phyloP scores from a whole-genome alignment of 2,888 invertebrate genomes.

The Morpho deidamia region DNA sequence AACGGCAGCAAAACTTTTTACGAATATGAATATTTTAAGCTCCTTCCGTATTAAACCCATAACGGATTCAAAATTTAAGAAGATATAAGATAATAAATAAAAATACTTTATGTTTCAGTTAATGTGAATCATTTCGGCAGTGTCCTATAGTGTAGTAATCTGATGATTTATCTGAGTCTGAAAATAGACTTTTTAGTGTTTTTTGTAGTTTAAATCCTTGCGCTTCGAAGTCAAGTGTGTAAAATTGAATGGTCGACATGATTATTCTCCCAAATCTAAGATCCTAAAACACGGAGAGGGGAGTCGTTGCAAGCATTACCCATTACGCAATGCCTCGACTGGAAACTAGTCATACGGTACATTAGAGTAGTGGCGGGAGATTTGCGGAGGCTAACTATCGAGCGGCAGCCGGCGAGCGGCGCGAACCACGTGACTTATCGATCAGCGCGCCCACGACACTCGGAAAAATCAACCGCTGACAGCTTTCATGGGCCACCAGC shows the following conservation, averaged over 20 bases:
- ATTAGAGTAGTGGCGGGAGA: conserved; percentile 59
- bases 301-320: conserved; percentile 4
- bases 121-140: too few relatives aligned
- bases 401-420: conserved; percentile 47
- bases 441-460: conserved; percentile 76
- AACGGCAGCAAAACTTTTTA: conserved; percentile 6
- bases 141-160: too few relatives aligned
- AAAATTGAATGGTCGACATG: too few relatives aligned
- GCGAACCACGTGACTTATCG: conserved; percentile 75
- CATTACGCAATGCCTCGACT: conserved; percentile 28
- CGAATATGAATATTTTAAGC: neutral
- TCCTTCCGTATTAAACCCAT: neutral
- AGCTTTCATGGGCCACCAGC: conserved; percentile 68
- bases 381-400: conserved; percentile 60
- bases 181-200: too few relatives aligned
- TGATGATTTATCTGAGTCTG: too few relatives aligned
- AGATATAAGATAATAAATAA: too few relatives aligned
- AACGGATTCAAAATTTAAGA: too few relatives aligned
- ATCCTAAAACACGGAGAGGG: neutral
- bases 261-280: neutral
- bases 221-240: too few relatives aligned
- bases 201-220: too few relatives aligned
- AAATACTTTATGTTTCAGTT: too few relatives aligned
- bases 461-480: conserved; percentile 78
- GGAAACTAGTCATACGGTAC: conserved; percentile 28